Conservation (phyloP, 2,888 invertebrate genomes). For the Eilema depressum region DNA sequence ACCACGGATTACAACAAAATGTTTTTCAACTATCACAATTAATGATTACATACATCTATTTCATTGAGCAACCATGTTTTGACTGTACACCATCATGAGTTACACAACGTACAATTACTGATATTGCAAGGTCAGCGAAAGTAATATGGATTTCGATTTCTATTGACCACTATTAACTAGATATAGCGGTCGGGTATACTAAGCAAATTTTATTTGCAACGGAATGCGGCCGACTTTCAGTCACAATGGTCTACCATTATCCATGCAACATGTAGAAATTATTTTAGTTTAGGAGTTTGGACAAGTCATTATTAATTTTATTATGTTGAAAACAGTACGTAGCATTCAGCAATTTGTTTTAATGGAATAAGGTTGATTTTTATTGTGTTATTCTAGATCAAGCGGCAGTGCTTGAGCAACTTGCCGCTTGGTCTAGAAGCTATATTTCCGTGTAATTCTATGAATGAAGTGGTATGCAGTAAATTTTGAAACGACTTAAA, state of each 20-base stretch:
- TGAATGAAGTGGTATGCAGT: too few relatives aligned
- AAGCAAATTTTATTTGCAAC: constrained; percentile 14
- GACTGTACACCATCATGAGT: constrained; percentile 64
- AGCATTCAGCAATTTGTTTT: too few relatives aligned
- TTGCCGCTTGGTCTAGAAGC: too few relatives aligned
- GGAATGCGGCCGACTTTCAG: constrained; percentile 1
- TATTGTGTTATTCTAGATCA: too few relatives aligned
- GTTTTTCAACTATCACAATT: constrained; percentile 28
- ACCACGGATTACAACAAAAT: not conserved
- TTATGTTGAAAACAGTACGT: too few relatives aligned
- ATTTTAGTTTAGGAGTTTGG: not conserved
- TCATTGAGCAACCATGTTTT: constrained; percentile 67
- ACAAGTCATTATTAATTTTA: too few relatives aligned
- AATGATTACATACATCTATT: constrained; percentile 30
- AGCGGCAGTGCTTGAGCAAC: too few relatives aligned
- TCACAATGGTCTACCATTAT: too few relatives aligned
- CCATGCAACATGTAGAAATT: not conserved
- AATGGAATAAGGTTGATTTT: too few relatives aligned
- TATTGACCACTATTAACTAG: constrained; percentile 30
- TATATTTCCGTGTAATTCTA: too few relatives aligned
- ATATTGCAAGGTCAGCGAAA: constrained; percentile 75
- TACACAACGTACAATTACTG: constrained; percentile 70
- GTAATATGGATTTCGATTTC: constrained; percentile 67
- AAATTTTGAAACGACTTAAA: too few relatives aligned
- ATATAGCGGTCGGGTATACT: not conserved